phyloP scores from a whole-genome alignment of 2,113 vertebrate species.

The Delphinapterus leucas region DNA sequence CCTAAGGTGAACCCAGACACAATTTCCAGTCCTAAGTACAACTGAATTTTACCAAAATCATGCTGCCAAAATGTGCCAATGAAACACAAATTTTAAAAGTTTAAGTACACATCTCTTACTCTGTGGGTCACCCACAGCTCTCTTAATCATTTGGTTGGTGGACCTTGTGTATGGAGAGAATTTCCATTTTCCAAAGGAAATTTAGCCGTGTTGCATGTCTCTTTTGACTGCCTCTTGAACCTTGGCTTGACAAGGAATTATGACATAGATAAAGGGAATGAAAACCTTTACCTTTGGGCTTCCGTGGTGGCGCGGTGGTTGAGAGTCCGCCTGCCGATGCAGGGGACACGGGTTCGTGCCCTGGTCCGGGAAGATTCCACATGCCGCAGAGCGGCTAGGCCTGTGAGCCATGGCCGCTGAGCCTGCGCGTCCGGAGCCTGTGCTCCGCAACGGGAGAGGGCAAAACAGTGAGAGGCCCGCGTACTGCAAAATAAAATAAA shows the following conservation, averaged over 20 bases:
- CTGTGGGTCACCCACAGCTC: neutral
- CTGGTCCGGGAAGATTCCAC: too few species aligned
- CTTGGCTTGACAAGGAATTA: neutral
- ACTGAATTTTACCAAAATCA: neutral
- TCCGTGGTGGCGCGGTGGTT: too few species aligned
- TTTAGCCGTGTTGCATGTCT: neutral
- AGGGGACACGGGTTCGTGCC: too few species aligned
- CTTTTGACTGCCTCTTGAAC: neutral
- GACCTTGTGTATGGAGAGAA: neutral
- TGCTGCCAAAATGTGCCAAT: neutral
- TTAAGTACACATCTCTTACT: neutral
- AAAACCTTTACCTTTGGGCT: neutral
- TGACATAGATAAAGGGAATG: neutral
- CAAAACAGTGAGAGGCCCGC: too few species aligned
- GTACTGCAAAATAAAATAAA: too few species aligned
- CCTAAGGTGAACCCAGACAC: slow-evolving; percentile 62
- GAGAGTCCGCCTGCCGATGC: too few species aligned
- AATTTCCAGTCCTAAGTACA: slow-evolving; percentile 51
- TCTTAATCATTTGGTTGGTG: neutral
- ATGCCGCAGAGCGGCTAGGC: too few species aligned
- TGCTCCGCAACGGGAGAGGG: too few species aligned
- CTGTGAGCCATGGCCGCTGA: too few species aligned
- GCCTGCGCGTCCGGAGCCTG: too few species aligned
- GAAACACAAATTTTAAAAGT: neutral
- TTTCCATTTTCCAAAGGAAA: neutral